Percentiles rank a stretch among this genome's conserved stretches.
Evolutionary conservation across 2,113 vertebrate species (phyloP).

Genomic region (Cyanoramphus novaezelandiae): DNA sequence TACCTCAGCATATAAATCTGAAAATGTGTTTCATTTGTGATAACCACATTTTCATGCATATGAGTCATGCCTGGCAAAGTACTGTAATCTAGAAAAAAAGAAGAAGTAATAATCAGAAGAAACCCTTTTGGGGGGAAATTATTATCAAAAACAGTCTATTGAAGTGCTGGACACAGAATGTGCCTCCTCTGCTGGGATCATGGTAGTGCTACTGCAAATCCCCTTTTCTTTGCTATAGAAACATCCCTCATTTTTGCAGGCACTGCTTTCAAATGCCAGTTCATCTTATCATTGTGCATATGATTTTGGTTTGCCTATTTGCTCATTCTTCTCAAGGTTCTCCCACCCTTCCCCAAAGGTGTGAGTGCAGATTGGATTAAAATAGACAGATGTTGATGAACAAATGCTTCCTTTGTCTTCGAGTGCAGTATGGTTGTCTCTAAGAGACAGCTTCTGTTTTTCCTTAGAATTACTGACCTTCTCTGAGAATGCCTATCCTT

Average conservation of each 20-base stretch:
- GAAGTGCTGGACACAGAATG: background rate
- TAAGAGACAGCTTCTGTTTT: background rate
- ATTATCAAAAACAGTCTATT: background rate
- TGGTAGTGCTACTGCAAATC: background rate
- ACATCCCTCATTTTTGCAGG: background rate
- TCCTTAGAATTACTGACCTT: background rate
- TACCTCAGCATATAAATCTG: constrained; percentile 7
- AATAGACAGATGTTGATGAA: background rate
- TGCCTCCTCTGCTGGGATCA: background rate
- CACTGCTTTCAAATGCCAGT: background rate
- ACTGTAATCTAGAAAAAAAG: background rate
- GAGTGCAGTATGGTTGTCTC: background rate
- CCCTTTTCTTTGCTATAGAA: background rate
- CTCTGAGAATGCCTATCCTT: background rate
- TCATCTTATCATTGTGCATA: background rate
- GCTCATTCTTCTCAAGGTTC: background rate
- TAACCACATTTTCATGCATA: background rate
- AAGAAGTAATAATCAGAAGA: background rate
- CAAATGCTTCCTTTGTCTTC: background rate
- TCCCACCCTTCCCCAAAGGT: background rate
- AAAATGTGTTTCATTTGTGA: constrained; percentile 20
- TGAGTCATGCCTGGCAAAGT: background rate
- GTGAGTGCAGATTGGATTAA: background rate
- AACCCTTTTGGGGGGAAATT: background rate
- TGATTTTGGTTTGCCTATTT: background rate